Evolutionary conservation across 2,797 vertebrate genomes (phyloP), one percentile per base, ranked within the genome.

Genomic region (Sardinella longiceps): DNA sequence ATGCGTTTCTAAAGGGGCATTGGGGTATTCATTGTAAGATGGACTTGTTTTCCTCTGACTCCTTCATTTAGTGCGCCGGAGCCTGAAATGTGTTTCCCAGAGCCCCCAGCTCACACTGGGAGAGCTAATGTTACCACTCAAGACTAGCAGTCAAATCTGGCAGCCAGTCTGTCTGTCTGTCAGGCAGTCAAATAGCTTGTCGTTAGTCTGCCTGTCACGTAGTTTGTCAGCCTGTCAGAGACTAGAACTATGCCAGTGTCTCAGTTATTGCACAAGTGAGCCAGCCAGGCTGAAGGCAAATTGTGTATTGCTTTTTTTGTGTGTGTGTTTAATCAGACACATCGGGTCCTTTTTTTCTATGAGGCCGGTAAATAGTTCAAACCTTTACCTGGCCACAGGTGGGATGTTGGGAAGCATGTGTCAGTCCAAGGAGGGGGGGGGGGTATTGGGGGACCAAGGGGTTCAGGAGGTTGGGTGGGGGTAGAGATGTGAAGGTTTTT

Each of bases 141-240:
- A 43, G 70, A 77, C 70, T 2, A 77, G 28, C 37, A 23, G 33
- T 77, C 70, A 20, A 43, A 43, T 77, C 70, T 77, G 70, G 70
- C 70, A 77, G 70, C 70, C 33, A 77, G 30, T 37, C 30, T 37
- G 66, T 74, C 70, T 77, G 70, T 77, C 70, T 37, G 70, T 77
- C 33, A 77, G 70, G 70, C 70, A 23, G 33, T 77, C 70, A 77
- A 77, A 77, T 77, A 43, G 37, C 20, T 39, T n/a, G n/a, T n/a
- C n/a, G n/a, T n/a, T n/a, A n/a, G n/a, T n/a, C n/a, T n/a, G n/a
- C n/a, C n/a, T n/a, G n/a, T n/a, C n/a, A n/a, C n/a, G n/a, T n/a
- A n/a, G n/a, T n/a, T n/a, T n/a, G n/a, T n/a, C 66, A 77, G 70
- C 70, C 70, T 77, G 70, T 77, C 70, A 77, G 70, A 43, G 7